Evolutionary conservation across 2,888 invertebrate genomes (phyloP), one percentile per base, ranked within the genome.

Genomic region (Linnaemya tessellans): DNA sequence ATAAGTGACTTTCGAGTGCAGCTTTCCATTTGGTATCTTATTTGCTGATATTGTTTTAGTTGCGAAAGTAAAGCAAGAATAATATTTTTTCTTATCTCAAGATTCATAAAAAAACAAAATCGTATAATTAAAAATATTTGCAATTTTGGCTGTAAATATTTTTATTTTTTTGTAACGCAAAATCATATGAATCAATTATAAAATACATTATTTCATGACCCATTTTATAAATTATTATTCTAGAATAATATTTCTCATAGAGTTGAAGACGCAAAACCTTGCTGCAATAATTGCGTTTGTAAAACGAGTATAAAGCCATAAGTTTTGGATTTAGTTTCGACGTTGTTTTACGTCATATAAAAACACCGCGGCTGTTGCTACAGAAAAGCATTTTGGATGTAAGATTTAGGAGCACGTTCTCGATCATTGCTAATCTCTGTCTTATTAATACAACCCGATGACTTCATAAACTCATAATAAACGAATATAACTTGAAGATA

Each of bases 11-110:
- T 13, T 30, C 1, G 13, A 58, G 62, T 41, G 38, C n/a, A 22
- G 46, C 18, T 73, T 22, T 65, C 7, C 22, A 18, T 30, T 2
- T 20, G 35, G 2, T 18, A 20, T 4, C 4, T 43, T 46, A 60
- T 58, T 73, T 46, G 22, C 11, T 60, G 43, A 38, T 41, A 20
- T 43, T 46, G 35, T 46, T 77, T 49, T 74, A 56, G 22, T 56
- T 56, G 22, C 15, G 7, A 13, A 54, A 25, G 11, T 13, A 56
- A 56, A 22, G 15, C 15, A 15, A 30, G 25, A 7, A 54, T 3
- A 1, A 22, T 15, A 3, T 25, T 54, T 54, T 3, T 22, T 54
- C 3, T 54, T 54, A 54, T 54, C 56, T 56, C 25, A 25, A 25
- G 25, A 30, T 10, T 35, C 38, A 35, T 38, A 60, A 38, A 35